Percentiles rank a stretch among this genome's conserved stretches.
Conservation (phyloP, 1,140 invertebrate genomes). For the Drosophila funebris region DNA sequence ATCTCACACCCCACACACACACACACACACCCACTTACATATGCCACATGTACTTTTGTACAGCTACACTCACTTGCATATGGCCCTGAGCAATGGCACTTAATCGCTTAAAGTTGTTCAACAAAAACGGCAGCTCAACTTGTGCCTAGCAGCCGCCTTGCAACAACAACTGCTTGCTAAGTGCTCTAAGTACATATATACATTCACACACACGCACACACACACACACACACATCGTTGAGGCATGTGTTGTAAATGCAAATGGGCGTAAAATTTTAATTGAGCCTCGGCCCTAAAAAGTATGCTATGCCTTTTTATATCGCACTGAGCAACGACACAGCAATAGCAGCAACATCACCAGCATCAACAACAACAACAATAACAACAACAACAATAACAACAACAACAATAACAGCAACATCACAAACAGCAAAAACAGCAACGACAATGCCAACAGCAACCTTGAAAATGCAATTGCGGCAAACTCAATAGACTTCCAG, state of each 20-base stretch:
- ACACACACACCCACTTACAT: conserved; percentile 16
- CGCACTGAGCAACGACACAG: background rate
- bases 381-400: too few relatives aligned
- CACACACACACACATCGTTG: conserved; percentile 3
- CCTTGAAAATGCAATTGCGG: conserved; percentile 58
- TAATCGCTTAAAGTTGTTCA: conserved; percentile 47
- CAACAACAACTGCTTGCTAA: conserved; percentile 5
- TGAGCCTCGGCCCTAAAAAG: conserved; percentile 73
- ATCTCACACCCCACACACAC: conserved; percentile 50
- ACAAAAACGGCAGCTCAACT: conserved; percentile 32
- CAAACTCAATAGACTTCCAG: conserved; percentile 47
- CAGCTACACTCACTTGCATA: background rate
- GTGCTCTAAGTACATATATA: conserved; percentile 25
- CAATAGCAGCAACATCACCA: background rate
- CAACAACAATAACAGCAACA: background rate
- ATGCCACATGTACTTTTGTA: background rate
- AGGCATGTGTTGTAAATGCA: conserved; percentile 63
- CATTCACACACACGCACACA: background rate
- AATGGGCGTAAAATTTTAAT: conserved; percentile 81
- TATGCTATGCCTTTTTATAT: conserved; percentile 61
- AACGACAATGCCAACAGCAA: conserved; percentile 24
- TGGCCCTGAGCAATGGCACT: conserved; percentile 41
- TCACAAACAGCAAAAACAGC: background rate
- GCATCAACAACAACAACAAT: too few relatives aligned
- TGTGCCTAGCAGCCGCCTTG: conserved; percentile 19